Evolutionary conservation across 2,113 vertebrate genomes (phyloP).

Genomic region (Burhinus bistriatus): DNA sequence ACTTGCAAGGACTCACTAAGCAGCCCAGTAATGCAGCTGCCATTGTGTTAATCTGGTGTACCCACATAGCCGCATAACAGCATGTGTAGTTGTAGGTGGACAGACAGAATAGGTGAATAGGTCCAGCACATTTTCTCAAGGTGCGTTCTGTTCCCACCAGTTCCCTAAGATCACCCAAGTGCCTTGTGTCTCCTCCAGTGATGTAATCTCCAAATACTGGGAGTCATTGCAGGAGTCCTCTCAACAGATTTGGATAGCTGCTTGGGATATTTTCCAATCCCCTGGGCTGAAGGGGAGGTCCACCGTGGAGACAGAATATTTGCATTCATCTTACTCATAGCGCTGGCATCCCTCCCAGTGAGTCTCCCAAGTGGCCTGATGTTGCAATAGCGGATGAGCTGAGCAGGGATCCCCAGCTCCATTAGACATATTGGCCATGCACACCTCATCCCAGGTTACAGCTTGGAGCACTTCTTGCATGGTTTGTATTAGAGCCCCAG

Average conservation of each 20-base stretch:
- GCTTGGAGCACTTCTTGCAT: neutral
- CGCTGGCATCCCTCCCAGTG: neutral
- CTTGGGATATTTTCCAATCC: neutral
- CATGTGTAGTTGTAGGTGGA: neutral
- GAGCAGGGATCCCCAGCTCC: neutral
- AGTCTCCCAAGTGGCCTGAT: neutral
- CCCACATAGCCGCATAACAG: accelerated
- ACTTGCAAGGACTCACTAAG: neutral
- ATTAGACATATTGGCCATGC: neutral
- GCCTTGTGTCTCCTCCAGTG: neutral
- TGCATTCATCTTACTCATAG: neutral
- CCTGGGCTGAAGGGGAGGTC: neutral
- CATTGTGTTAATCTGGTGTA: neutral
- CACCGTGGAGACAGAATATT: neutral
- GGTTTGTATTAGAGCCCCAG: neutral
- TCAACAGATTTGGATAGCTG: neutral
- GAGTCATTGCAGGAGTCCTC: neutral
- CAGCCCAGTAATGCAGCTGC: neutral
- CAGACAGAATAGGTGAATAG: neutral
- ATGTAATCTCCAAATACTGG: neutral
- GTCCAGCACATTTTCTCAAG: neutral
- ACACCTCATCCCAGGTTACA: neutral
- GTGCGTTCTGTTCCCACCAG: neutral
- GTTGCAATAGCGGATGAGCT: neutral
- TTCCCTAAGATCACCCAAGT: neutral